phyloP scores from a whole-genome alignment of 2,888 invertebrate species.

The Temnothorax ravouxi region DNA sequence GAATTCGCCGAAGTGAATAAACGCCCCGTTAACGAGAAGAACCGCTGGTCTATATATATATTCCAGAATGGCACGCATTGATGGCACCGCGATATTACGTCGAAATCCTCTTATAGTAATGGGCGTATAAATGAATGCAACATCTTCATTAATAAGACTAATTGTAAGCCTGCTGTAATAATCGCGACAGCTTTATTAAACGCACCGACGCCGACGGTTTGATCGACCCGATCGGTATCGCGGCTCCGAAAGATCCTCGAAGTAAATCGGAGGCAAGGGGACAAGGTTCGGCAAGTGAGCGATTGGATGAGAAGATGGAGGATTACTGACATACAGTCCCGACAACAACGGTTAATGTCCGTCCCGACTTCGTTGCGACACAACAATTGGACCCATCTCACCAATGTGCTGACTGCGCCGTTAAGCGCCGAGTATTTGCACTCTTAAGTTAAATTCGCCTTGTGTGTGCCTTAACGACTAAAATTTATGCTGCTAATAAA shows the following conservation, averaged over 20 bases:
- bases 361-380: neutral
- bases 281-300: slow-evolving; percentile 20
- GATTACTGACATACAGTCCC: slow-evolving; percentile 22
- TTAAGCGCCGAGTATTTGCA: neutral
- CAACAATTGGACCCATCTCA: neutral
- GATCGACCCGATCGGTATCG: neutral
- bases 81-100: neutral
- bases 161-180: neutral
- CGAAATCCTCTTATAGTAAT: neutral
- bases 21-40: slow-evolving; percentile 4
- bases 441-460: neutral
- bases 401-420: neutral
- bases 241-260: neutral
- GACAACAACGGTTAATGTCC: neutral
- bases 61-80: neutral
- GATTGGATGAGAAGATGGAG: slow-evolving; percentile 19
- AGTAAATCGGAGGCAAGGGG: neutral
- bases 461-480: neutral
- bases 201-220: neutral
- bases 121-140: neutral
- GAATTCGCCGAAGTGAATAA: slow-evolving; percentile 10
- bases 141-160: neutral
- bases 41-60: neutral
- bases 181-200: slow-evolving; percentile 14
- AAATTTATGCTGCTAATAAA: neutral